Evolutionary conservation across 2,888 invertebrate genomes (phyloP).

Genomic region (Sarcophaga rosellei): DNA sequence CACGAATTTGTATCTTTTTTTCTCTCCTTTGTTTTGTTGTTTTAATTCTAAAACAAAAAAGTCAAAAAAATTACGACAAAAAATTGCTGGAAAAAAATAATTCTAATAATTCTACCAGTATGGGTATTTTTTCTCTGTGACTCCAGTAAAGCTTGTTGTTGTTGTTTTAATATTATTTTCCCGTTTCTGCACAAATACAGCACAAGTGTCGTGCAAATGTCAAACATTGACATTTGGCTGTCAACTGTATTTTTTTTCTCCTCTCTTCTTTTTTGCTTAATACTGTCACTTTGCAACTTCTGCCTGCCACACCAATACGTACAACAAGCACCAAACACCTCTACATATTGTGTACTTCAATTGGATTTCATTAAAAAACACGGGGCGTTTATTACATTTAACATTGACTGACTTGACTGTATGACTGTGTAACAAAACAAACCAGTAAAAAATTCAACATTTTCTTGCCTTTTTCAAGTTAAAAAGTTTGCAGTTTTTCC

Average conservation of each 20-base stretch:
- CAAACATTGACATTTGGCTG: conserved; percentile 66
- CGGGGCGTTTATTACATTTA: conserved; percentile 60
- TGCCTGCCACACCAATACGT: not conserved
- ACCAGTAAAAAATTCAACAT: conserved; percentile 15
- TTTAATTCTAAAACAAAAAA: conserved; percentile 22
- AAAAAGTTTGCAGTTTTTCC: conserved; percentile 34
- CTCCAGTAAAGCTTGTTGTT: conserved; percentile 14
- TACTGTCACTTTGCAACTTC: conserved; percentile 56
- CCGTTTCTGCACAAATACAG: conserved; percentile 55
- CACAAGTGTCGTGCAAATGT: conserved; percentile 63
- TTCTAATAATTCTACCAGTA: conserved; percentile 40
- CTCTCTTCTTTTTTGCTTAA: conserved; percentile 34
- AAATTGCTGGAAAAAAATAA: conserved; percentile 13
- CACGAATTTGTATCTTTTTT: conserved; percentile 7
- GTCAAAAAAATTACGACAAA: not conserved
- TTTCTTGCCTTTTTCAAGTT: conserved; percentile 23
- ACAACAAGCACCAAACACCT: conserved; percentile 25
- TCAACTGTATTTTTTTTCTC: conserved; percentile 49
- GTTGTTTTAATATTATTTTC: conserved; percentile 44
- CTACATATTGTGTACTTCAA: not conserved
- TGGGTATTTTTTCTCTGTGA: conserved; percentile 28
- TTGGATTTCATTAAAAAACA: conserved; percentile 22
- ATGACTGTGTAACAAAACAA: conserved; percentile 13
- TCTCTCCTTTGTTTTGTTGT: too few species aligned
- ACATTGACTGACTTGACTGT: conserved; percentile 43